Base-by-base conservation (phyloP, 2,888 invertebrate species). In the Drosophila kuntzei region DNA sequence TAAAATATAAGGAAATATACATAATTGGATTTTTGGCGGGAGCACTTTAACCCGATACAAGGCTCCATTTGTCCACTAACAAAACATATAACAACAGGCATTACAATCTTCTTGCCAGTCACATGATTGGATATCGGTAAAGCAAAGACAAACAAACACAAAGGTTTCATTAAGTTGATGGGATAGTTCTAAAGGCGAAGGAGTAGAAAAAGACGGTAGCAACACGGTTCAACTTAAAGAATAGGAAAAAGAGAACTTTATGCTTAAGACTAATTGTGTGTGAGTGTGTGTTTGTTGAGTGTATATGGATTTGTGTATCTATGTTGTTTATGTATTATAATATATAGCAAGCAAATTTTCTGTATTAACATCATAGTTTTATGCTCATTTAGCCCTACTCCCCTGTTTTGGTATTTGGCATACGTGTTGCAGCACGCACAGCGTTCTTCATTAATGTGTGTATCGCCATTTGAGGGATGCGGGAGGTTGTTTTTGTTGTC, bases 361-460 rank as follows among this genome's bases (percentile, higher is more conserved):
- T 76, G 71, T 63, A 76, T 74, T 72, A 81, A 75, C 70, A 72
- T 82, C 53, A 68, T 61, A 60, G 18, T 62, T 55, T n/a, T 49
- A 39, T 49, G 39, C 22, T 61, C 16, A 60, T 66, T 71, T 69
- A 79, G 67, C 85, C 85, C 71, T 76, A 79, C 63, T 80, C 83
- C 86, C 83, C 65, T 82, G 46, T 61, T 78, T 73, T 81, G 75
- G 71, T 76, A 77, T 71, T 80, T 71, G 74, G 75, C 80, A 63
- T 60, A 71, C 67, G 62, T 70, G 64, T 75, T 71, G 71, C 67
- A 85, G 71, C 76, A 88, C 87, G 89, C 87, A 67, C 88, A 88
- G 87, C 89, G 87, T 87, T 86, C 71, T 63, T 73, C 78, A 53
- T 47, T 71, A 41, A 37, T 62, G 55, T 46, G 53, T 63, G 44